phyloP scores from a whole-genome alignment of 2,797 vertebrate genomes.

The Microctenopoma lineatum region DNA sequence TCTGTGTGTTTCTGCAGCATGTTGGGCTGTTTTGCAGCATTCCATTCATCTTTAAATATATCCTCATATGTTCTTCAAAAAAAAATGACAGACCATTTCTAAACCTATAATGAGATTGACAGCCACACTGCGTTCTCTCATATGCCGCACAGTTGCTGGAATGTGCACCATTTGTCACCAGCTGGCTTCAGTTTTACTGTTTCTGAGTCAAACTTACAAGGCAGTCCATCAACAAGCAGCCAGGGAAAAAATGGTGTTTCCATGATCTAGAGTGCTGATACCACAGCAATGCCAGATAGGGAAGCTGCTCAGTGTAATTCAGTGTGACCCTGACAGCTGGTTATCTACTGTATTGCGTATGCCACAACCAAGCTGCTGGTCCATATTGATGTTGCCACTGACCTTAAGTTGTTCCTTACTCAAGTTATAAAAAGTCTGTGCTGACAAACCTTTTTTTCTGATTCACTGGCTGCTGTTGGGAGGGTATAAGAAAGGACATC shows the following conservation, averaged over 20 bases:
- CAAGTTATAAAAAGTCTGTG: conserved; percentile 51
- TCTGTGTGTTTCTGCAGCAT: background rate
- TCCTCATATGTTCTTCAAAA: background rate
- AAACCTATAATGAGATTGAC: conserved; percentile 1
- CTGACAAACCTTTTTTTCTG: conserved; percentile 41
- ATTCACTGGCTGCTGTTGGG: conserved; percentile 29
- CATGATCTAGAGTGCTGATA: conserved; percentile 74
- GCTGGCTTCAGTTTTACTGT: conserved; percentile 35
- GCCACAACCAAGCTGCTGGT: conserved; percentile 48
- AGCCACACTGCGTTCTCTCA: conserved; percentile 13
- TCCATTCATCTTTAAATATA: background rate
- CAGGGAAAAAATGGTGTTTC: conserved; percentile 38
- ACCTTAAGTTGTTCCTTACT: conserved; percentile 65
- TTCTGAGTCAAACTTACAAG: conserved; percentile 44
- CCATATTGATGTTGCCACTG: conserved; percentile 69
- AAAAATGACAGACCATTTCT: background rate
- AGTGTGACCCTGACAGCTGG: conserved; percentile 66
- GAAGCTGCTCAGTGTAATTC: conserved; percentile 64
- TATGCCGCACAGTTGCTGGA: background rate
- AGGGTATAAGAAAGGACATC: conserved; percentile 20
- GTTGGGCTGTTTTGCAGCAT: background rate
- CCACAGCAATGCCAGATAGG: conserved; percentile 59
- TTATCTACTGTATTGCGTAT: conserved; percentile 55
- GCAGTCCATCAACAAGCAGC: conserved; percentile 41
- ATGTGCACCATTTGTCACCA: conserved; percentile 32